These are phyloP conservation scores for Pseudoatta argentina DNA, from an alignment of 1,140 invertebrate genomes.

Conservation along the genomic window DNA sequence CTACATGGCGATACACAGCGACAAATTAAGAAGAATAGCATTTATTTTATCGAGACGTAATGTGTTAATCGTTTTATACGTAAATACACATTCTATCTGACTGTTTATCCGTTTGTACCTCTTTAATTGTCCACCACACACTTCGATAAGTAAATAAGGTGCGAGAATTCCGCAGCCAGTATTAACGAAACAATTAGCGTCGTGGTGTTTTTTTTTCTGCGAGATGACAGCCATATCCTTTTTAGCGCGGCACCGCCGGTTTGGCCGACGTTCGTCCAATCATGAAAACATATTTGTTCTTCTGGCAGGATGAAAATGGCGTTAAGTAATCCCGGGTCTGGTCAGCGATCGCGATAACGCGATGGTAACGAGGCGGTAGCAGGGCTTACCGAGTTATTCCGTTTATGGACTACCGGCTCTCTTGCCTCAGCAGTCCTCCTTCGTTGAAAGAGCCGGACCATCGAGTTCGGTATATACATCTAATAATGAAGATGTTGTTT, in stretches of 20 bases:
- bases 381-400: constrained; percentile 69
- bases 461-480: constrained; percentile 75
- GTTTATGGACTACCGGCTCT: constrained; percentile 70
- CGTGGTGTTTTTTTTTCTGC: constrained; percentile 2
- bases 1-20: background rate
- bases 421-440: constrained; percentile 17
- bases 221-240: constrained; percentile 21
- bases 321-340: constrained; percentile 66
- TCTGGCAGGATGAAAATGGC: constrained; percentile 47
- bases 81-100: background rate
- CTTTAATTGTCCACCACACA: constrained; percentile 17
- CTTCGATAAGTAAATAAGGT: constrained; percentile 42
- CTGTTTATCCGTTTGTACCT: background rate
- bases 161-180: background rate
- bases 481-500: constrained; percentile 87
- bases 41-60: background rate
- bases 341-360: constrained; percentile 66
- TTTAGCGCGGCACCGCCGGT: background rate
- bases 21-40: background rate
- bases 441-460: constrained; percentile 41
- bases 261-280: constrained; percentile 44
- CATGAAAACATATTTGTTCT: constrained; percentile 61
- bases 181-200: constrained; percentile 53
- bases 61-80: background rate
- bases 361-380: constrained; percentile 69